These are phyloP conservation scores for Gallinago stenura DNA, from an alignment of 2,797 vertebrate genomes.

Conservation along the genomic window DNA sequence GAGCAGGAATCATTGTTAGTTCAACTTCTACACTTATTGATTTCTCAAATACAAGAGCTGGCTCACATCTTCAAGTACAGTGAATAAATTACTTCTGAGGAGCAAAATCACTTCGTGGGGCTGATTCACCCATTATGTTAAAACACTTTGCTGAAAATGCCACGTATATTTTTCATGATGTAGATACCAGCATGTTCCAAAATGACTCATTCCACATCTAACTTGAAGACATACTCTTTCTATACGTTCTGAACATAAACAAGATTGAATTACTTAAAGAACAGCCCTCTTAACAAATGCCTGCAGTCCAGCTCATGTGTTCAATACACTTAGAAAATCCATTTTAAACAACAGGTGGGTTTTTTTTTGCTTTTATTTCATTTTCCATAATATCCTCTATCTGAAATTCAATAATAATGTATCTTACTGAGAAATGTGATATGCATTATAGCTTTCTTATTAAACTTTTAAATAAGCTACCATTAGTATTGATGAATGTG, in stretches of 20 bases:
- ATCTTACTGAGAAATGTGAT: constrained; percentile 34
- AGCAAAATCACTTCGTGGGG: neutral
- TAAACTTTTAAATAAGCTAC: constrained; percentile 63
- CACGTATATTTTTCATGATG: neutral
- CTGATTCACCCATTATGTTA: neutral
- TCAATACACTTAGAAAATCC: constrained; percentile 20
- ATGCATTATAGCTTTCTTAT: constrained; percentile 37
- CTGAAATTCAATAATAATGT: constrained; percentile 39
- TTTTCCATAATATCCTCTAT: constrained; percentile 15
- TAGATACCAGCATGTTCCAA: neutral
- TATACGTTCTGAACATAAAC: neutral
- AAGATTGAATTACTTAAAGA: neutral
- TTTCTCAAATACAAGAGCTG: constrained; percentile 12
- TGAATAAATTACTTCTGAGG: neutral
- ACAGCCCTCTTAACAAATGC: neutral
- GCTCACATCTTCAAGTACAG: neutral
- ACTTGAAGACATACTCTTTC: neutral
- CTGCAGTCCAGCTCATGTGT: neutral
- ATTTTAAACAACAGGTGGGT: neutral
- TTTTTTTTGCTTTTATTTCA: constrained; percentile 29
- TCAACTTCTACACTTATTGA: neutral
- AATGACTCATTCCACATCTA: neutral
- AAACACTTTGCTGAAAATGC: neutral
- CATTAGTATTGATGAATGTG: constrained; percentile 58
- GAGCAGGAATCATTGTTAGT: neutral